phyloP scores from a whole-genome alignment of 2,888 invertebrate species.

The Philereme vetulata region DNA sequence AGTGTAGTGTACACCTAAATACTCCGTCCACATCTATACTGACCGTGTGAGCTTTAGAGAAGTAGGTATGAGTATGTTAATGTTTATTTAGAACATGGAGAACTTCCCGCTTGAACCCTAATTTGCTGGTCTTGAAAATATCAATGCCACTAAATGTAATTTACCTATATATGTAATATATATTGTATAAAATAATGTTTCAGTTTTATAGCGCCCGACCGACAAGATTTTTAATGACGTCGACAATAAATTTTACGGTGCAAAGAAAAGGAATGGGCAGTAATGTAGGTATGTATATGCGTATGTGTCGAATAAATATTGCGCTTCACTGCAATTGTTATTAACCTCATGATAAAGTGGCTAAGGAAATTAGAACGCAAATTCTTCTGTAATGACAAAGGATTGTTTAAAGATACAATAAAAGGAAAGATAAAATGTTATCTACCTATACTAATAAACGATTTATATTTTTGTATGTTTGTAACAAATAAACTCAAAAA shows the following conservation, averaged over 20 bases:
- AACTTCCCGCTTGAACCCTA: too few relatives aligned
- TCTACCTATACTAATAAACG: too few relatives aligned
- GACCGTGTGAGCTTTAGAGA: too few relatives aligned
- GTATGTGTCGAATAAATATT: constrained; percentile 25
- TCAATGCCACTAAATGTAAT: too few relatives aligned
- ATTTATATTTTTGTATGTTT: too few relatives aligned
- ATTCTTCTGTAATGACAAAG: not conserved
- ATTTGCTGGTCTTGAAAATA: too few relatives aligned
- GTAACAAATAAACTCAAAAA: too few relatives aligned
- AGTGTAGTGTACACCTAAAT: too few relatives aligned
- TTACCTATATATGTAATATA: constrained; percentile 21
- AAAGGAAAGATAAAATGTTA: too few relatives aligned
- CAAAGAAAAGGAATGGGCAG: constrained; percentile 26
- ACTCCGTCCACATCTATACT: too few relatives aligned
- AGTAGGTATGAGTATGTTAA: too few relatives aligned
- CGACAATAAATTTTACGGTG: constrained; percentile 43
- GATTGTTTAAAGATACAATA: not conserved
- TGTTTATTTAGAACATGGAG: too few relatives aligned
- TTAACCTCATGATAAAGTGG: not conserved
- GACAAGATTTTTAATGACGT: constrained; percentile 50
- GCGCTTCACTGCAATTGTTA: constrained; percentile 25
- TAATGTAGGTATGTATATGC: constrained; percentile 11
- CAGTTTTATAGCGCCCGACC: constrained; percentile 47
- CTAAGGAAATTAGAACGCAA: not conserved
- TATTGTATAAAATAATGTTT: constrained; percentile 47